Conservation (phyloP, 2,888 invertebrate species). For the Thecophora atra region DNA sequence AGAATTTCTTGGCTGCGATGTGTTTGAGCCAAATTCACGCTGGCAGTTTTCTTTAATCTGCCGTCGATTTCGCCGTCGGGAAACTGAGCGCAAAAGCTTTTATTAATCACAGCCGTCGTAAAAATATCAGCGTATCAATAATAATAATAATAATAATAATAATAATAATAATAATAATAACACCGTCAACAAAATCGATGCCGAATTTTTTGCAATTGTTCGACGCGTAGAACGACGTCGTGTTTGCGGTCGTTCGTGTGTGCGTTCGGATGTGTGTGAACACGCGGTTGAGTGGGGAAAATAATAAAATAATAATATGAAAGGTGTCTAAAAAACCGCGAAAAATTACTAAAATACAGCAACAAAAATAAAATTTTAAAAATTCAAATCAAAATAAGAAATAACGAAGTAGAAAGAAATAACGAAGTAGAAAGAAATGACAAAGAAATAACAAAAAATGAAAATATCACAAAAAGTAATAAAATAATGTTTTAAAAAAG, state of each 20-base stretch:
- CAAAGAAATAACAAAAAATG: no score
- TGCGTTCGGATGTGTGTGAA: neutral
- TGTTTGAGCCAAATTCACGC: conserved; percentile 63
- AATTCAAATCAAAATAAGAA: neutral
- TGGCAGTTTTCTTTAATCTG: conserved; percentile 64
- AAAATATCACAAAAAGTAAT: no score
- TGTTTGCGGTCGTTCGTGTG: neutral
- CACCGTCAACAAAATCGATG: neutral
- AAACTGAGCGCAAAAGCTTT: conserved; percentile 43
- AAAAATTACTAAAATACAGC: no score
- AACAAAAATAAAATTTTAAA: neutral
- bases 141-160: neutral
- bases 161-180: neutral
- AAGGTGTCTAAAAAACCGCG: neutral
- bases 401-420: neutral
- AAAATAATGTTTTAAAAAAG: no score
- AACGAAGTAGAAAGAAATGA: no score
- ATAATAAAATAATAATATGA: neutral
- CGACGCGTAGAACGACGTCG: neutral
- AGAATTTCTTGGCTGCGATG: conserved; percentile 56
- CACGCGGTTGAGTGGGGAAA: no score
- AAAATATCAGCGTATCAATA: neutral
- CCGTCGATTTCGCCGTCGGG: conserved; percentile 53
- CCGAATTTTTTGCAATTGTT: conserved; percentile 3
- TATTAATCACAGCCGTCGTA: neutral